These are phyloP conservation scores for Tangachromis dhanisi DNA, from an alignment of 2,113 vertebrate genomes.

Conservation along the genomic window DNA sequence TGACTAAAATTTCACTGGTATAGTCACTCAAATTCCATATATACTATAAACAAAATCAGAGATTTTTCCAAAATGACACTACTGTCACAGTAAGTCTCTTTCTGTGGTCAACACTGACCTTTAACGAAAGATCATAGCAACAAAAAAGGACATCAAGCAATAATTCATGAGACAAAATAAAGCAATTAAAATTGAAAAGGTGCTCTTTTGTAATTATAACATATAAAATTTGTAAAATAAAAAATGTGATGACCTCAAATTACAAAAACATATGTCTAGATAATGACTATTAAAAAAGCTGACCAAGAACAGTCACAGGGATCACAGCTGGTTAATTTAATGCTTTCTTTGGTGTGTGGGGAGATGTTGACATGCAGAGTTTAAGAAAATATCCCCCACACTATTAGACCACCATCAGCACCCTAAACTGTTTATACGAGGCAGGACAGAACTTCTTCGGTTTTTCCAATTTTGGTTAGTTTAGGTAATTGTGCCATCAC, in stretches of 20 bases:
- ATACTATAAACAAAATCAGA: not conserved
- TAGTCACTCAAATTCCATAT: not conserved
- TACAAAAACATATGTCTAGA: not conserved
- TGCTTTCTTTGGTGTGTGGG: not conserved
- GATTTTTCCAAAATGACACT: not conserved
- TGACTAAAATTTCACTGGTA: not conserved
- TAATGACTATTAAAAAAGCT: not conserved
- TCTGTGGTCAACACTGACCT: not conserved
- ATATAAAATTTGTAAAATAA: not conserved
- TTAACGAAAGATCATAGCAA: not conserved
- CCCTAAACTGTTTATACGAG: not conserved
- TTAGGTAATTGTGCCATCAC: not conserved
- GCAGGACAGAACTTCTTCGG: fast-evolving
- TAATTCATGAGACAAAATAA: not conserved
- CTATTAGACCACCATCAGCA: not conserved
- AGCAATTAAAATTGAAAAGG: not conserved
- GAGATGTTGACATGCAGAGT: not conserved
- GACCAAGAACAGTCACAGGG: not conserved
- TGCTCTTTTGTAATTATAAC: not conserved
- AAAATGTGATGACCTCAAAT: not conserved
- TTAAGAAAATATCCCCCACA: not conserved
- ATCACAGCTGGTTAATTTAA: not conserved
- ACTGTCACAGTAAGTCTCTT: not conserved
- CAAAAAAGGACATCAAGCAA: not conserved
- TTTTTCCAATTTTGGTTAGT: not conserved